Evolutionary conservation across 1,140 invertebrate species (phyloP).

Genomic region (Micrasema minimum): DNA sequence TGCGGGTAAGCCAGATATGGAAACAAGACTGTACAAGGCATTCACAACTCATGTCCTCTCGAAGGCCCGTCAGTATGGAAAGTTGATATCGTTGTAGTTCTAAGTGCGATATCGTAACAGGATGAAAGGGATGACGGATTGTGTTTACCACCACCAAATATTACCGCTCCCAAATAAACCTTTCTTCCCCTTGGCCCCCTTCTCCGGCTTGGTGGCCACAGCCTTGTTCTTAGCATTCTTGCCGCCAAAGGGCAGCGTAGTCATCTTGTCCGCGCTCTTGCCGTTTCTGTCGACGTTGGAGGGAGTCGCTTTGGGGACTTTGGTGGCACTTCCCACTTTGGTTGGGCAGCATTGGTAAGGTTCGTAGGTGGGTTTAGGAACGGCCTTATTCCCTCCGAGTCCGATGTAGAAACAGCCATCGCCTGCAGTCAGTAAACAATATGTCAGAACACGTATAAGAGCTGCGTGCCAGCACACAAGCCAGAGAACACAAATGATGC

Average conservation of each 20-base stretch:
- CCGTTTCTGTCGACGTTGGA: conserved; percentile 58
- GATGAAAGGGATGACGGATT: conserved; percentile 56
- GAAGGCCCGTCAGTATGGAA: conserved; percentile 55
- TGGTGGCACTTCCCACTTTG: conserved; percentile 77
- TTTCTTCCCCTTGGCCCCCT: conserved; percentile 75
- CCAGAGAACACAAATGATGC: conserved; percentile 48
- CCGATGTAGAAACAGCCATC: conserved; percentile 95
- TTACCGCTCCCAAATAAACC: conserved; percentile 85
- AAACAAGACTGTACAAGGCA: conserved; percentile 27
- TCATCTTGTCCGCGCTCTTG: conserved; percentile 46
- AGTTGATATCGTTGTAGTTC: conserved; percentile 40
- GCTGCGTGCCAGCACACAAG: conserved; percentile 44
- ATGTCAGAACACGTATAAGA: conserved; percentile 53
- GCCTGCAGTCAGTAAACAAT: conserved; percentile 76
- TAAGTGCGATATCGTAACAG: conserved; percentile 57
- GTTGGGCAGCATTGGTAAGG: conserved; percentile 91
- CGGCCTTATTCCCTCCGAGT: conserved; percentile 85
- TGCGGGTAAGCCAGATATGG: conserved; percentile 3
- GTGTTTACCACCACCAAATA: conserved; percentile 71
- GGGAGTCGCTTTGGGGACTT: conserved; percentile 75
- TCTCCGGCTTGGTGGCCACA: conserved; percentile 65
- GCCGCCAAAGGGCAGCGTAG: conserved; percentile 40
- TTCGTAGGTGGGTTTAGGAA: conserved; percentile 83
- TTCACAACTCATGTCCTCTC: conserved; percentile 63
- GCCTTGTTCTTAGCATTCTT: conserved; percentile 62